These are phyloP conservation scores for Lepus timidus DNA, from an alignment of 2,113 vertebrate species.

Conservation along the genomic window DNA sequence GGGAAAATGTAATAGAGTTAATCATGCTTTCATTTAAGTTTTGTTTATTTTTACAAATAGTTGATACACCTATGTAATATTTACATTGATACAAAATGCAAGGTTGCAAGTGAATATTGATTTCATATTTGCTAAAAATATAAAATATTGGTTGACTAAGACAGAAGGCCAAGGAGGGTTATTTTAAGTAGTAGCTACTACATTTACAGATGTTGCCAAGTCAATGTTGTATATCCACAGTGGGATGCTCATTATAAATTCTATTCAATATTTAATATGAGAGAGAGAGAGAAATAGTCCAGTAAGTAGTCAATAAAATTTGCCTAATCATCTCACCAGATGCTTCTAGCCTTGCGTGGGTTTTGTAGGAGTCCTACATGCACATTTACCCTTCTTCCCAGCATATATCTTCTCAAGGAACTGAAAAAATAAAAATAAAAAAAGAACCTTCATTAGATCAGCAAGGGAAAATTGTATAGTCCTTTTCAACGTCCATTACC, in stretches of 20 bases:
- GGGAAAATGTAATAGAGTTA: neutral
- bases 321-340: constrained; percentile 1
- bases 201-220: neutral
- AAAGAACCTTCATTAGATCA: constrained; percentile 36
- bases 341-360: neutral
- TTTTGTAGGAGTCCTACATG: constrained; percentile 11
- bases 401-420: constrained; percentile 72
- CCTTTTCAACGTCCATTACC: neutral
- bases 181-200: neutral
- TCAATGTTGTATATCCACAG: neutral
- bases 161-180: neutral
- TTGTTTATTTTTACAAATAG: constrained; percentile 55
- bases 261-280: constrained; percentile 18
- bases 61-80: neutral
- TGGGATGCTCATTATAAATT: neutral
- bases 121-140: constrained; percentile 1
- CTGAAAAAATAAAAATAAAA: constrained; percentile 23
- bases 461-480: neutral
- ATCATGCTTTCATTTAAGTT: constrained; percentile 51
- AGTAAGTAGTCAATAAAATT: neutral
- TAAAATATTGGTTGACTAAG: constrained; percentile 42
- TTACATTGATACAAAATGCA: neutral
- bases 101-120: neutral
- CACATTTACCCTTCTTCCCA: constrained; percentile 1
- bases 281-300: neutral